These are phyloP conservation scores for Hippocampus kuda DNA, from an alignment of 2,797 vertebrate genomes.

Conservation along the genomic window DNA sequence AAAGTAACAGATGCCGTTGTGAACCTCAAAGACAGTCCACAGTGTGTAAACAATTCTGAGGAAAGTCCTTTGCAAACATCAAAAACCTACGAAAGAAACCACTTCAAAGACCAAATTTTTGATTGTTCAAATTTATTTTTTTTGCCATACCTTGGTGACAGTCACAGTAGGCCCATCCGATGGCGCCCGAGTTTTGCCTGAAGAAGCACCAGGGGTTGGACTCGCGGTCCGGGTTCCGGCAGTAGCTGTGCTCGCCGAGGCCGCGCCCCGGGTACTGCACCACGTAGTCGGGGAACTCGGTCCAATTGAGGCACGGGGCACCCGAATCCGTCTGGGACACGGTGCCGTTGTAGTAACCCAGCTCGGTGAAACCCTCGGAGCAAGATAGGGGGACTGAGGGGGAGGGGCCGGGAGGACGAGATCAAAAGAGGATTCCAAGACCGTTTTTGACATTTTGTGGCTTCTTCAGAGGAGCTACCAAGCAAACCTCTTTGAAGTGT, in stretches of 20 bases:
- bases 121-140: too few relatives aligned
- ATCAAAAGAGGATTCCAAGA: not conserved
- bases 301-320: slow-evolving; percentile 75
- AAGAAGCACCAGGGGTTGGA: slow-evolving; percentile 86
- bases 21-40: too few relatives aligned
- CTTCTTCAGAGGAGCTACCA: too few relatives aligned
- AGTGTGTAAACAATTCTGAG: too few relatives aligned
- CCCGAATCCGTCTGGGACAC: slow-evolving; percentile 79
- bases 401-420: slow-evolving; percentile 7
- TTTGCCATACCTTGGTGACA: slow-evolving; percentile 75
- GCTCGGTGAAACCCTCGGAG: slow-evolving; percentile 69
- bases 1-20: too few relatives aligned
- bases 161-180: slow-evolving; percentile 86
- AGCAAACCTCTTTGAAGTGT: too few relatives aligned
- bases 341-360: slow-evolving; percentile 82
- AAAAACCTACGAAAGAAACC: not conserved
- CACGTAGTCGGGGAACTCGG: slow-evolving; percentile 84
- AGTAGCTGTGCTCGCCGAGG: slow-evolving; percentile 82
- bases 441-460: not conserved
- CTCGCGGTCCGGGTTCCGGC: slow-evolving; percentile 82
- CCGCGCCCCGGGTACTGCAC: slow-evolving; percentile 83
- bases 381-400: slow-evolving; percentile 66
- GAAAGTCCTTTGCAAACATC: not conserved
- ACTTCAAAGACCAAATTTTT: too few relatives aligned
- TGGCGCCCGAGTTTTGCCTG: slow-evolving; percentile 75